phyloP scores from a whole-genome alignment of 2,113 vertebrate genomes.

The Catharus minimus region DNA sequence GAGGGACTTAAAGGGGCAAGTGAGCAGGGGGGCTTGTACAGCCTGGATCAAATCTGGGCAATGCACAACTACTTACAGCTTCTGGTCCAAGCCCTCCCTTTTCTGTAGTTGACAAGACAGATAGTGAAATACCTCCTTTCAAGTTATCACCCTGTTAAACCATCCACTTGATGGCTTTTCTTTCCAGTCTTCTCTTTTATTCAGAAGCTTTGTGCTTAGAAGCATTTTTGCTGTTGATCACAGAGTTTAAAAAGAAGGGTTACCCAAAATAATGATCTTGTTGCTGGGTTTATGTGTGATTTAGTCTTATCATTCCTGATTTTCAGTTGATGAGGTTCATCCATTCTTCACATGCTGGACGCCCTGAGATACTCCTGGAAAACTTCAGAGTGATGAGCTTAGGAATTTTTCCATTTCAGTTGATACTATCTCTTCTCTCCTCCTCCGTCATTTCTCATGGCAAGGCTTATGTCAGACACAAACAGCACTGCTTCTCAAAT shows the following conservation, averaged over 20 bases:
- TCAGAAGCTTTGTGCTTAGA: neutral
- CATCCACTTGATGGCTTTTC: neutral
- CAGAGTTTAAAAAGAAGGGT: neutral
- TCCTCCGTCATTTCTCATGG: neutral
- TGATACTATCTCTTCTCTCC: neutral
- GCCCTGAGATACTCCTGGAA: neutral
- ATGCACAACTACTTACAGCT: neutral
- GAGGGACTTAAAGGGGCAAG: neutral
- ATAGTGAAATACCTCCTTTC: neutral
- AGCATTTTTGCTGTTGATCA: neutral
- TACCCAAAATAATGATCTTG: neutral
- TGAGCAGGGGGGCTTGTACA: neutral
- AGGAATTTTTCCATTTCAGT: neutral
- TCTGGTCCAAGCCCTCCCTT: neutral
- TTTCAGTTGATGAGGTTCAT: neutral
- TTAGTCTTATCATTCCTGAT: neutral
- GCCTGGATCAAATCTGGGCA: neutral
- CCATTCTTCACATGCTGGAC: neutral
- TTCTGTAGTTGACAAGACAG: neutral
- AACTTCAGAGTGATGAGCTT: neutral
- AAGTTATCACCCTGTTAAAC: neutral
- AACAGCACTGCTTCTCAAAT: conserved; percentile 4
- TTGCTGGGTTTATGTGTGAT: neutral
- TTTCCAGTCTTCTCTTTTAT: neutral
- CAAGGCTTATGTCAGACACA: neutral